Base-by-base conservation (phyloP, 2,888 invertebrate genomes). In the Dendrolimus houi region DNA sequence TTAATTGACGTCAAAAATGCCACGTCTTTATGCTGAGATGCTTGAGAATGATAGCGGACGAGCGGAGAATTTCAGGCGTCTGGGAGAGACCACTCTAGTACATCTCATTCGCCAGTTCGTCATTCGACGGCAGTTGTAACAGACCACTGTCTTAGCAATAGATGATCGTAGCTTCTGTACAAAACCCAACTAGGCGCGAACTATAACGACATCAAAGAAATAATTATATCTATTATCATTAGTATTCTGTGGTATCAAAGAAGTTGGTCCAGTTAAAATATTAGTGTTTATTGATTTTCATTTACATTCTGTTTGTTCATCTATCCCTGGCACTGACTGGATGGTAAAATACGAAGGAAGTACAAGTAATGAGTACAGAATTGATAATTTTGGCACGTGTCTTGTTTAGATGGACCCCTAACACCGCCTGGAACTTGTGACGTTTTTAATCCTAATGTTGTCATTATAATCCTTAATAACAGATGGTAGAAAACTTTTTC, bases 341-440 rank as follows among this genome's bases (percentile, higher is more conserved):
- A 85, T 75, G 79, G 75, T 78, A 76, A 73, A 77, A 65, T 64
- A 65, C 72, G 71, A 87, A 89, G 89, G 89, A 89, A 89, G 89
- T 89, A 89, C 89, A 89, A 89, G 89, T 89, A 89, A 88, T 87
- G 78, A 86, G 82, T 87, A 83, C 77, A 87, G 75, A 83, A 81
- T 85, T 87, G 81, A 81, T 87, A 80, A 81, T 79, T 79, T 74
- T 81, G 79, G 88, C 88, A 88, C 88, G 87, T 86, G 88, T 85
- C 85, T 86, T 87, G 86, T 83, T 79, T 88, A 88, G 86, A 78
- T 72, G 81, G 85, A 85, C 77, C 83, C 81, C 73, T 79, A 81
- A 83, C 82, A 71, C 75, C 78, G 82, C 83, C 81, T 79, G 77
- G 77, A 65, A 70, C 68, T 66, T 67, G 68, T 68, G 65, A 66